These are phyloP conservation scores for Ornithoptera alexandrae DNA, from an alignment of 2,888 invertebrate genomes.

Conservation along the genomic window DNA sequence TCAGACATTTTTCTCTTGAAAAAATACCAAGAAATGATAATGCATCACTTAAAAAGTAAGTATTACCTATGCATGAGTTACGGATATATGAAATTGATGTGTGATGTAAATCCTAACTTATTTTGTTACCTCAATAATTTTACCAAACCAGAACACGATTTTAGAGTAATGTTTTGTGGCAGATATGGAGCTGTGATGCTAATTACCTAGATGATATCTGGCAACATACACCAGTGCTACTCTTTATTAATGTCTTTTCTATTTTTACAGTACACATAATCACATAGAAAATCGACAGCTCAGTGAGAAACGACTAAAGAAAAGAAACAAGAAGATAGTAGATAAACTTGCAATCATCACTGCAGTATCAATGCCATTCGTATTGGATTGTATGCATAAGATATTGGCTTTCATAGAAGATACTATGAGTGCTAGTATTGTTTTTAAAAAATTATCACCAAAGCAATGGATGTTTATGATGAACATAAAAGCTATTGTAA, in stretches of 20 bases:
- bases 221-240: no score
- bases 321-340: not conserved
- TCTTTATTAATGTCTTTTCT: not conserved
- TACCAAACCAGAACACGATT: no score
- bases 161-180: no score
- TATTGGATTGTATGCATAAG: constrained; percentile 6
- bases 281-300: not conserved
- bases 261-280: not conserved
- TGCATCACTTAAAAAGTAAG: constrained; percentile 6
- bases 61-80: not conserved
- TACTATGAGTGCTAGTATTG: not conserved
- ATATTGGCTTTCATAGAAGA: constrained; percentile 19
- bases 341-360: constrained; percentile 11
- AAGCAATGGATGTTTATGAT: constrained; percentile 13
- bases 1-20: constrained; percentile 17
- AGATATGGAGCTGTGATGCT: no score
- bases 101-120: no score
- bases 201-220: no score
- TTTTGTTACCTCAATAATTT: no score
- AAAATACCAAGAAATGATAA: constrained; percentile 17
- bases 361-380: constrained; percentile 5
- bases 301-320: not conserved
- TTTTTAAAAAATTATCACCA: constrained; percentile 8
- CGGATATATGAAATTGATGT: not conserved
- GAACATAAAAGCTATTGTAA: constrained; percentile 22